Evolutionary conservation across 2,797 vertebrate species (phyloP), one percentile per base, ranked within the genome.

Genomic region (Chaenodraco wilsoni): DNA sequence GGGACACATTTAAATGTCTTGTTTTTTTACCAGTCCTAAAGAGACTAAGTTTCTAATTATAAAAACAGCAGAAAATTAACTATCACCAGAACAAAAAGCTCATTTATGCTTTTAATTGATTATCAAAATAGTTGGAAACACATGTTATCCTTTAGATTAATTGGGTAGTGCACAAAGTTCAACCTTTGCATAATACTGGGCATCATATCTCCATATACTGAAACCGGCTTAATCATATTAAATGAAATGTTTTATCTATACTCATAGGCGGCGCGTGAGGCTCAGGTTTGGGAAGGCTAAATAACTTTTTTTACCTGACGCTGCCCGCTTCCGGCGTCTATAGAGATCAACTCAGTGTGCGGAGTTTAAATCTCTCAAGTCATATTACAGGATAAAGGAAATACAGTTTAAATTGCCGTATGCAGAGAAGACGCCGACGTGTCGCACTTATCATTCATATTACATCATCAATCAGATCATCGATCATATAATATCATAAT

Each of bases 81-180:
- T n/a, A n/a, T 19, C 21, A 12, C 27, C 9, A 44, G 31, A 31
- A 46, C 3, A 50, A 50, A 43, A 51, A 9, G 44, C 33, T 9
- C 9, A 46, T 46, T 12, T 10, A 7, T 21, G 48, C 16, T 21
- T 27, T 21, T 45, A 15, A 46, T 65, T 14, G 9, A 58, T 76
- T 69, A 72, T 55, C 12, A 54, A 43, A 57, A 45, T 44, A 43
- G 21, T 44, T 51, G 37, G 7, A 12, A 27, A 27, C 44, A 11
- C 23, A 27, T 27, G 27, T 4, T 27, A 27, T 27, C 27, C 40
- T 71, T 3, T 49, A 50, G 43, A 65, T 76, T 9, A 73, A 74
- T 49, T 48, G n/a, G 51, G 14, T 15, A 2, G 31, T 60, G 37
- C n/a, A 16, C 31, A 48, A 23, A 10, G 21, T 57, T 75, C 78